Evolutionary conservation across 2,797 vertebrate species (phyloP), one percentile per base, ranked within the genome.

Genomic region (Sarcoramphus papa): DNA sequence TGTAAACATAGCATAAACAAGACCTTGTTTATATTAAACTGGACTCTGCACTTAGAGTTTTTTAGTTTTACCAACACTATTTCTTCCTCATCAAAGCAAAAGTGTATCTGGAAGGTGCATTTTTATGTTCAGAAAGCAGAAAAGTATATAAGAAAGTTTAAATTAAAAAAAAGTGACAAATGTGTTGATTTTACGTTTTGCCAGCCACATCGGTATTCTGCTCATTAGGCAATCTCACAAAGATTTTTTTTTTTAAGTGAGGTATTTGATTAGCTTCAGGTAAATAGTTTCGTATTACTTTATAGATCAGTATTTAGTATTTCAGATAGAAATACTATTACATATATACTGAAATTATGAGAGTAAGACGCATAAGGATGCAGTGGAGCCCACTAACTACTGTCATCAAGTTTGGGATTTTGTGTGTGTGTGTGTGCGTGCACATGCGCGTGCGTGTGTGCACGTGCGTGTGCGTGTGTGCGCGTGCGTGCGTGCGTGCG

Each of bases 41-140:
- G 10, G 12, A 68, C 19, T 48, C 19, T 51, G 3, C 16, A 28
- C 0, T 0, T 64, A 12, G 18, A 41, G 1, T 14, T 54, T 69
- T 56, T 75, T 31, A 41, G 4, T 41, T 77, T 80, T 62, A 57
- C 16, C 2, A 5, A 13, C 4, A 12, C 3, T 22, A 0, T 33
- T 43, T 69, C 25, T 59, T 53, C 43, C 23, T 81, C 5, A 57
- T 45, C 27, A 83, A 88, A 69, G 6, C 5, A 56, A 12, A 76
- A 37, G 0, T 70, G 5, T 30, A 41, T 54, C 35, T 54, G 14
- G 13, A 76, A 53, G 7, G 3, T 50, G 9, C 4, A 15, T 40
- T 79, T 68, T 73, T 65, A 53, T 30, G 9, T 51, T 75, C 48
- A 75, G 19, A 63, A 85, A 67, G 8, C 18, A 62, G 19, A 62